Conservation (phyloP, 2,888 invertebrate species). For the Lutraria lutraria region DNA sequence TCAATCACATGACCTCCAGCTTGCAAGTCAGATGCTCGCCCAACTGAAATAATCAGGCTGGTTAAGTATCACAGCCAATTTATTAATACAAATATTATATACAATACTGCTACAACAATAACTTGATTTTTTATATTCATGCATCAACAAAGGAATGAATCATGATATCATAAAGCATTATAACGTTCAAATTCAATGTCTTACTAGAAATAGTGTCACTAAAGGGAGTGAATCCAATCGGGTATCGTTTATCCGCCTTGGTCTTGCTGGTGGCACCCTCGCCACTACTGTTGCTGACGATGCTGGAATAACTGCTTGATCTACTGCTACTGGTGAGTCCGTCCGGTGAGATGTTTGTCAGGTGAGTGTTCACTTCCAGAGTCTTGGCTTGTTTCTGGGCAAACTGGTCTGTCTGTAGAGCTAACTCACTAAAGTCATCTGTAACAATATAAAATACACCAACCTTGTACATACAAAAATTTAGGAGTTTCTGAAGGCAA, state of each 20-base stretch:
- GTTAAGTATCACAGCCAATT: too few species aligned
- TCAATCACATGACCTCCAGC: too few species aligned
- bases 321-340: conserved; percentile 77
- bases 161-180: too few species aligned
- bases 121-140: too few species aligned
- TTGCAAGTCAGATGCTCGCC: too few species aligned
- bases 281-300: conserved; percentile 79
- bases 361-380: conserved; percentile 56
- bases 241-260: conserved; percentile 68
- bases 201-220: conserved; percentile 66
- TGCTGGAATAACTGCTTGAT: conserved; percentile 83
- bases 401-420: conserved; percentile 84
- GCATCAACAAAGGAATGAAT: too few species aligned
- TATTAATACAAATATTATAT: too few species aligned
- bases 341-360: conserved; percentile 74
- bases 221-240: conserved; percentile 70
- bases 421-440: conserved; percentile 83
- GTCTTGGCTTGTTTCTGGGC: conserved; percentile 78
- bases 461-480: too few species aligned
- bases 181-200: neutral
- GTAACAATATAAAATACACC: neutral
- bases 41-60: too few species aligned
- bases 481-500: neutral
- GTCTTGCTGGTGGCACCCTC: conserved; percentile 64
- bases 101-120: too few species aligned